Percentiles rank a stretch among this genome's conserved stretches.
Conservation (phyloP, 2,888 invertebrate species). For the Chloroclystis v-ata region DNA sequence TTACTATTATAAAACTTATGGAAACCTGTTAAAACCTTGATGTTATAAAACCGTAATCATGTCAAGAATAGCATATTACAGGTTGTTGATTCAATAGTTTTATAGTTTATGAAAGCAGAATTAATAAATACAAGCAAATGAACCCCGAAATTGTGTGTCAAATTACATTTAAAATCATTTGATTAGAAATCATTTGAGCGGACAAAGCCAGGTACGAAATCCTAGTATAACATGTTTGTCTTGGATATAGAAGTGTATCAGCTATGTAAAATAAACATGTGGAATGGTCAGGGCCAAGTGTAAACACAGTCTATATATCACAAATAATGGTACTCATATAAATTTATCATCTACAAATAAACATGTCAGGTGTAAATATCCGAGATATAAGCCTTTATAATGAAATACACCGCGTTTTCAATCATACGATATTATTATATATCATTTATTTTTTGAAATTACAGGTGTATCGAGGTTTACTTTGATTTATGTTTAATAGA, state of each 20-base stretch:
- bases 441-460: conserved; percentile 32
- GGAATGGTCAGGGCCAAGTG: conserved; percentile 30
- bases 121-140: no score
- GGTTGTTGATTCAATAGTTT: no score
- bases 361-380: conserved; percentile 48
- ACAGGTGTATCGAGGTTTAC: conserved; percentile 23
- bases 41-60: no score
- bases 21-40: no score
- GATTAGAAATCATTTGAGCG: no score
- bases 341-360: conserved; percentile 43
- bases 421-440: conserved; percentile 35
- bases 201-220: no score
- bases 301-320: conserved; percentile 35
- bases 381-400: conserved; percentile 35
- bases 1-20: no score
- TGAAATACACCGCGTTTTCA: conserved; percentile 40
- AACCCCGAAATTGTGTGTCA: no score
- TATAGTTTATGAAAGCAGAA: no score
- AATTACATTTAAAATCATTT: no score
- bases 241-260: not conserved
- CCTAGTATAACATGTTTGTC: not conserved
- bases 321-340: conserved; percentile 35
- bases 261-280: conserved; percentile 7
- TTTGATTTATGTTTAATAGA: conserved; percentile 27
- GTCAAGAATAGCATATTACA: no score